phyloP scores from a whole-genome alignment of 2,888 invertebrate species.

The Pandemis heparana region DNA sequence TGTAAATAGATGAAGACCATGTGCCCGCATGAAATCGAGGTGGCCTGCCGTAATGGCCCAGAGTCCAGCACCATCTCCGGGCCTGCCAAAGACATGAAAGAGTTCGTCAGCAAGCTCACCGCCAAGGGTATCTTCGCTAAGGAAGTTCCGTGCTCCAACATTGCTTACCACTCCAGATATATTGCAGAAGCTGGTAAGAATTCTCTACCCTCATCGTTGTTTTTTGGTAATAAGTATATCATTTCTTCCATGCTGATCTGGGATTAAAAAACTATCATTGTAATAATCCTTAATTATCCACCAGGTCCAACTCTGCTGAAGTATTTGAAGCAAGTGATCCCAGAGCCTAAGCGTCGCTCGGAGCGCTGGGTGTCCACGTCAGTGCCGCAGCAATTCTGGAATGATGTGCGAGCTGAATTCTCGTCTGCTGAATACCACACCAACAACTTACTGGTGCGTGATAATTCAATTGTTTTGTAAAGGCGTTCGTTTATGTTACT shows the following conservation, averaged over 20 bases:
- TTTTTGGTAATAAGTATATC: no score
- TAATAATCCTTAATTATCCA: no score
- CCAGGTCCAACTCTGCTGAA: constrained; percentile 88
- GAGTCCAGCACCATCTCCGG: constrained; percentile 97
- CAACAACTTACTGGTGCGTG: constrained; percentile 90
- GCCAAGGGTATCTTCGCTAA: constrained; percentile 92
- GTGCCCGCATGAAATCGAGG: constrained; percentile 91
- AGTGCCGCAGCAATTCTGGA: constrained; percentile 90
- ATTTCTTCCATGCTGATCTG: no score
- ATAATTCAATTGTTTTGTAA: not conserved
- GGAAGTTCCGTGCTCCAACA: constrained; percentile 94
- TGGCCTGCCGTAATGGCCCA: constrained; percentile 95
- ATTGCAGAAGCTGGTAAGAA: constrained; percentile 87
- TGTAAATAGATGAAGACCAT: constrained; percentile 83
- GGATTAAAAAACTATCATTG: no score
- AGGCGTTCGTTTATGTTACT: no score
- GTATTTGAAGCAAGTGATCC: constrained; percentile 88
- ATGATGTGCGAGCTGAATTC: constrained; percentile 85
- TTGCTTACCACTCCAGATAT: constrained; percentile 95
- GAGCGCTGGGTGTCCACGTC: constrained; percentile 95
- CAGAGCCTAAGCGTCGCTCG: constrained; percentile 88
- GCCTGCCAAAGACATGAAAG: constrained; percentile 88
- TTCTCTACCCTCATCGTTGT: not conserved
- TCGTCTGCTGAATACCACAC: constrained; percentile 96
- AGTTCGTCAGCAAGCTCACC: constrained; percentile 88